Evolutionary conservation across 1,140 invertebrate species (phyloP).

Genomic region (Heliconius melpomene): DNA sequence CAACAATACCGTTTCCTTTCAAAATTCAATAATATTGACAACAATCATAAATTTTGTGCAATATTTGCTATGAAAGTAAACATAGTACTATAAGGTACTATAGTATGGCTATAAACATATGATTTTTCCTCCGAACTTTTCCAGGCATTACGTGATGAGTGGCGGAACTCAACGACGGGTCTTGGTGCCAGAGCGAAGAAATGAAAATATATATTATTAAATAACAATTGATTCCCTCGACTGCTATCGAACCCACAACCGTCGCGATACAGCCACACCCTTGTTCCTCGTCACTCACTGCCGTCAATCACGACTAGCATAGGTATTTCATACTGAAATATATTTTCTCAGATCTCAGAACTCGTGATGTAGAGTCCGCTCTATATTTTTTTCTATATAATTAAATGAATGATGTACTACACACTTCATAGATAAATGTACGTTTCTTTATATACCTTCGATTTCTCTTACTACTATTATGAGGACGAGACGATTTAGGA

Average conservation of each 20-base stretch:
- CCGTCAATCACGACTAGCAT: neutral
- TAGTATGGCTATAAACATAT: neutral
- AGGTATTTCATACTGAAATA: neutral
- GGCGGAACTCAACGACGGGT: no score
- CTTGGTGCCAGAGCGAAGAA: no score
- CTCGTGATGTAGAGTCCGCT: neutral
- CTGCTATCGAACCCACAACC: no score
- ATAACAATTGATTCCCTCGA: no score
- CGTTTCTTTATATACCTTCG: neutral
- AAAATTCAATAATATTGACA: conserved; percentile 11
- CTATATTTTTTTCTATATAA: conserved; percentile 1
- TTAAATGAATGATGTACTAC: neutral
- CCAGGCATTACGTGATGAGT: no score
- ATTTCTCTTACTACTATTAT: neutral
- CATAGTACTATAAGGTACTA: neutral
- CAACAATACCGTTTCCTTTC: neutral
- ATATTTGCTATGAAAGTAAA: neutral
- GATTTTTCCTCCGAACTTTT: no score
- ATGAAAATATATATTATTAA: no score
- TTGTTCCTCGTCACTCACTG: no score
- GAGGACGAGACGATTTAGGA: neutral
- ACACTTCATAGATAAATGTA: neutral
- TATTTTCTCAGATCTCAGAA: neutral
- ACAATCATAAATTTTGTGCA: neutral
- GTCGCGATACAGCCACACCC: no score